Evolutionary conservation across 2,113 vertebrate species (phyloP), one percentile per base, ranked within the genome.

Genomic region (Lontra canadensis): DNA sequence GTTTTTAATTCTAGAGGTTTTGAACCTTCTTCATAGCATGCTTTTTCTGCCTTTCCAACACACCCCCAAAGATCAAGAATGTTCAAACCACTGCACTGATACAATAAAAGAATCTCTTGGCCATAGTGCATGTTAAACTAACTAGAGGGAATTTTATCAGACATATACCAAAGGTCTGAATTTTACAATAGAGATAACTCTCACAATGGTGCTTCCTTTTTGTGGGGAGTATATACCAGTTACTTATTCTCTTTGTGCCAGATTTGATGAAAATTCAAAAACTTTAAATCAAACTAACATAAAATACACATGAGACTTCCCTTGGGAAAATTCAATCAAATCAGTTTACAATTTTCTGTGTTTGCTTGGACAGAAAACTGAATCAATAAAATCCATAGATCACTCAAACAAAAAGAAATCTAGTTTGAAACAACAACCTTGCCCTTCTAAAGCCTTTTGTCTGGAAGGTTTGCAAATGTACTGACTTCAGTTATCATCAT

Each of bases 291-390:
- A 96, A 94, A 94, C 14, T 12, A 92, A 85, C 44, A 84, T 65
- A 31, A 97, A 97, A 82, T 81, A 93, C 39, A 67, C 52, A 63
- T 63, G 52, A 90, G 55, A 96, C 23, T 39, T 18, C 47, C 87
- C 55, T 29, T 92, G 18, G 61, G 31, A 74, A 97, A 92, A 59
- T 88, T 84, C n/a, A 96, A 63, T 92, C 88, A 78, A 95, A 81
- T 97, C 59, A 74, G 36, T 95, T 95, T 95, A 92, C 55, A 87
- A 94, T 95, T 97, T 94, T 96, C 87, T 92, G 21, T 89, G 49
- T 83, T 95, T 94, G 3, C 55, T 63, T 36, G 8, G 26, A 80
- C 44, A 90, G 55, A 47, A 90, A 95, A 79, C 31, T 36, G 8
- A 92, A 84, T 86, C 83, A 96, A 78, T 90, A 95, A 94, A 94